A percentile compares a stretch with the other conserved stretches of the same genome.
Conservation (phyloP, 1,140 invertebrate species). For the Meloidogyne chitwoodi region DNA sequence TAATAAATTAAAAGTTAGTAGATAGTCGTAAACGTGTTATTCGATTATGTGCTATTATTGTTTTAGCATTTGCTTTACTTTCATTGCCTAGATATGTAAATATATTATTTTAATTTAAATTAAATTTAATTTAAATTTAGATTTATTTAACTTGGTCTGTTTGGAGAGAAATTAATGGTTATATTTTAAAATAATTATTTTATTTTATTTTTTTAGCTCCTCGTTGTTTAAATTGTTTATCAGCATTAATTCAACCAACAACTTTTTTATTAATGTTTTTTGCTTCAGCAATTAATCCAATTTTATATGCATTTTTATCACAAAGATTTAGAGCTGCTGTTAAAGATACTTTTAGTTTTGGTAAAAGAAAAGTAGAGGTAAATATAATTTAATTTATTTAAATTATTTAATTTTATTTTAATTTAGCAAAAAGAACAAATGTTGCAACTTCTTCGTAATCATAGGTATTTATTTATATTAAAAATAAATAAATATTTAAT, state of each 20-base stretch:
- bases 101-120: not conserved
- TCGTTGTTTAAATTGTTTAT: constrained; percentile 50
- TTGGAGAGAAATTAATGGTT: constrained; percentile 48
- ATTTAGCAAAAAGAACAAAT: not conserved
- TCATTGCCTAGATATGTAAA: constrained; percentile 47
- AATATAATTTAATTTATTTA: not conserved
- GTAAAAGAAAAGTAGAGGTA: constrained; percentile 41
- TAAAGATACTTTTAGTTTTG: constrained; percentile 46
- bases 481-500: no score
- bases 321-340: constrained; percentile 47
- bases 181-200: not conserved
- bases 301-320: constrained; percentile 54
- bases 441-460: not conserved
- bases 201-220: constrained; percentile 32
- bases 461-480: not conserved
- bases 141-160: constrained; percentile 54
- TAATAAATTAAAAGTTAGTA: constrained; percentile 21
- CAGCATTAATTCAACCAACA: constrained; percentile 50
- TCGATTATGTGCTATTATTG: constrained; percentile 51
- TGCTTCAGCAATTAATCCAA: constrained; percentile 52
- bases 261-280: constrained; percentile 51
- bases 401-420: not conserved
- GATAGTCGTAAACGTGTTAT: constrained; percentile 45
- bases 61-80: constrained; percentile 50
- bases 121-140: not conserved